phyloP scores from a whole-genome alignment of 2,797 vertebrate genomes.

The Otolemur crassicaudatus region DNA sequence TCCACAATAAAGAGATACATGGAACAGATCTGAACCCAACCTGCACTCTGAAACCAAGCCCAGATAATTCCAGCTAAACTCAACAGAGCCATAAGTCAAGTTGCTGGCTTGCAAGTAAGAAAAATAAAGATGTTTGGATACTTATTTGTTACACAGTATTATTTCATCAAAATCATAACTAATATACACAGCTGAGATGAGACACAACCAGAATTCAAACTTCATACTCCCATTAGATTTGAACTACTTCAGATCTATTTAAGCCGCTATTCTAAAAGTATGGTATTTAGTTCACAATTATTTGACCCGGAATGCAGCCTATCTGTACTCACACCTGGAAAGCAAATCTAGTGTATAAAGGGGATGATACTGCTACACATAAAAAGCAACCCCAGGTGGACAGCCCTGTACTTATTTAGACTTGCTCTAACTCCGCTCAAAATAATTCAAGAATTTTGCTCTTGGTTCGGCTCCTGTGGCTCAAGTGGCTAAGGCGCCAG shows the following conservation, averaged over 20 bases:
- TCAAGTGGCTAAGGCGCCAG: too few relatives aligned
- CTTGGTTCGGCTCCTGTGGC: too few relatives aligned
- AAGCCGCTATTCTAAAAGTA: background rate
- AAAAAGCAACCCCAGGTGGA: conserved; percentile 44
- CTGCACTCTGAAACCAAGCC: background rate
- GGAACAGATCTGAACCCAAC: background rate
- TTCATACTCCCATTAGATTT: conserved; percentile 42
- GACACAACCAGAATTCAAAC: conserved; percentile 35
- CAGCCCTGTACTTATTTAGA: conserved; percentile 42
- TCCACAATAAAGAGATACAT: background rate
- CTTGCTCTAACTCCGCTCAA: conserved; percentile 43
- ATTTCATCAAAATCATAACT: conserved; percentile 56
- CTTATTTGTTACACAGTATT: conserved; percentile 17
- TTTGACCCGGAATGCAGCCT: conserved; percentile 35
- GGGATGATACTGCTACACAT: background rate
- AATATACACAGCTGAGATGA: background rate
- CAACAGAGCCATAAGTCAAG: conserved; percentile 22
- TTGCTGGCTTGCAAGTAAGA: background rate
- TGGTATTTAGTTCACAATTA: background rate
- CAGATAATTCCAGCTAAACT: background rate
- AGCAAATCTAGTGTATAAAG: conserved; percentile 27
- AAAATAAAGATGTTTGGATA: conserved; percentile 31
- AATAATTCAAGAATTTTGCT: conserved; percentile 60
- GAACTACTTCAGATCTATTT: conserved; percentile 50
- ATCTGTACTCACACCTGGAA: background rate